Evolutionary conservation across 1,140 invertebrate genomes (phyloP).

Genomic region (Triops longicaudatus): DNA sequence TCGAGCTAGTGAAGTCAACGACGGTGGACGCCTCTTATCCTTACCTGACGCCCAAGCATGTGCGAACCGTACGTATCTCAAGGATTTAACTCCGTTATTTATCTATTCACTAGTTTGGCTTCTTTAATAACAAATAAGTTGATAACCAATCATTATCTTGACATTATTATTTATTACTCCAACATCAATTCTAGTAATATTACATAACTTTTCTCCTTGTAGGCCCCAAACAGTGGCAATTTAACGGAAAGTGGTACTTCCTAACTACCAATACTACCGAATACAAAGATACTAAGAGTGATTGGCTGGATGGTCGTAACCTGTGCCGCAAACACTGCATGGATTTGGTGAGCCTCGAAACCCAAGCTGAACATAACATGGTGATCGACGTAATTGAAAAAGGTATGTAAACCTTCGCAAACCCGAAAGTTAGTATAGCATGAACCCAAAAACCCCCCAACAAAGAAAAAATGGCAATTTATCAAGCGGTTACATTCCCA

Average conservation of each 20-base stretch:
- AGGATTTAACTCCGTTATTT: too few species aligned
- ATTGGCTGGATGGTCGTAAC: slow-evolving; percentile 84
- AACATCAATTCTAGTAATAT: background rate
- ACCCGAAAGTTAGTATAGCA: background rate
- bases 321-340: slow-evolving; percentile 84
- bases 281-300: slow-evolving; percentile 64
- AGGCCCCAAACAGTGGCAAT: slow-evolving; percentile 85
- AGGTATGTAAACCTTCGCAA: slow-evolving; percentile 46
- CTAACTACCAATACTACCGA: slow-evolving; percentile 71
- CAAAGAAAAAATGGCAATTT: background rate
- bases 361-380: slow-evolving; percentile 79
- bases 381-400: slow-evolving; percentile 75
- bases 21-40: slow-evolving; percentile 25
- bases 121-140: too few species aligned
- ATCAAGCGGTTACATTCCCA: background rate
- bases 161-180: too few species aligned
- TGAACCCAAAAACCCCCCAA: background rate
- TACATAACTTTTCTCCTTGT: slow-evolving; percentile 35
- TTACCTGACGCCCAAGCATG: slow-evolving; percentile 27
- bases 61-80: slow-evolving; percentile 19
- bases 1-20: slow-evolving; percentile 27
- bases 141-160: too few species aligned
- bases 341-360: slow-evolving; percentile 79
- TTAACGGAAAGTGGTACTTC: slow-evolving; percentile 79
- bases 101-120: too few species aligned